Evolutionary conservation across 2,888 invertebrate genomes (phyloP).

Genomic region (Clostera curtula): DNA sequence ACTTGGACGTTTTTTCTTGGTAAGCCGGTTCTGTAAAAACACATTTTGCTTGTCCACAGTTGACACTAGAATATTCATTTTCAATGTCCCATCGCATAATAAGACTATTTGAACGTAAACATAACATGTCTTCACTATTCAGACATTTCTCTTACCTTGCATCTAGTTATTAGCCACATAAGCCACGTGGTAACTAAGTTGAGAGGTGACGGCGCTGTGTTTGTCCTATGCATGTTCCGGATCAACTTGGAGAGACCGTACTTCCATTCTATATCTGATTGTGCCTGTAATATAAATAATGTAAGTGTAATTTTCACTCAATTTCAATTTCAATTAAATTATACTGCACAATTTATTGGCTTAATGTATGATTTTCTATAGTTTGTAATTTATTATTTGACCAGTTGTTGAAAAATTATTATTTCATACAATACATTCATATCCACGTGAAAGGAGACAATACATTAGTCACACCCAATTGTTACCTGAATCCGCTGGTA

Average conservation of each 20-base stretch:
- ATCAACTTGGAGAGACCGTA: conserved; percentile 98
- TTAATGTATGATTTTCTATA: background rate
- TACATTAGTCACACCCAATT: conserved; percentile 17
- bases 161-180: conserved; percentile 87
- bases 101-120: background rate
- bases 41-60: conserved; percentile 2
- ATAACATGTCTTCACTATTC: background rate
- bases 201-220: conserved; percentile 97
- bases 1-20: conserved; percentile 86
- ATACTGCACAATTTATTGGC: too few relatives aligned
- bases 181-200: conserved; percentile 97
- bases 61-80: background rate
- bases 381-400: too few relatives aligned
- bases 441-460: conserved; percentile 8
- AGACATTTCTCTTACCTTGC: conserved; percentile 74
- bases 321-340: background rate
- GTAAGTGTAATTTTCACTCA: background rate
- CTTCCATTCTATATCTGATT: conserved; percentile 99
- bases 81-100: conserved; percentile 1
- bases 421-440: too few relatives aligned
- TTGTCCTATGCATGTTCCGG: conserved; percentile 98
- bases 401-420: too few relatives aligned
- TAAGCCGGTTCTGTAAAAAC: conserved; percentile 71
- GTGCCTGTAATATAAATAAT: conserved; percentile 80
- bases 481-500: conserved; percentile 98